A percentile compares a stretch with the other conserved stretches of the same genome.
Conservation (phyloP, 2,888 invertebrate genomes). For the Ernsta delagoae region DNA sequence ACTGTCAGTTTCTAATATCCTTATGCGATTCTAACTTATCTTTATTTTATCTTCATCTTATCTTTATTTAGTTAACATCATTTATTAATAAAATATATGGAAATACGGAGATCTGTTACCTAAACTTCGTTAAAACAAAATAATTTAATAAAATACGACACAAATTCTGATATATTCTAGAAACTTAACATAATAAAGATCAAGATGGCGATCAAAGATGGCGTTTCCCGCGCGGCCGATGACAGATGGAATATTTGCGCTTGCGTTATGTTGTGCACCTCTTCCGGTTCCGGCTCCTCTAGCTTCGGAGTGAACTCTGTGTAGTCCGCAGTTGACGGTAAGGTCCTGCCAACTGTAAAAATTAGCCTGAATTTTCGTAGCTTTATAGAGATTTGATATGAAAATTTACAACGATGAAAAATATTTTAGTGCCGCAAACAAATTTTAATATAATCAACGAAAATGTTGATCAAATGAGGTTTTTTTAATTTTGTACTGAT, state of each 20-base stretch:
- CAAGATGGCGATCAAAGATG: conserved; percentile 51
- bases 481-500: no score
- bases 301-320: conserved; percentile 70
- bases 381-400: background rate
- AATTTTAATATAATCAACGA: background rate
- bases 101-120: conserved; percentile 12
- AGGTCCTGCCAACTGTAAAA: conserved; percentile 59
- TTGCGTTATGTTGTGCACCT: conserved; percentile 64
- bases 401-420: background rate
- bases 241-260: conserved; percentile 58
- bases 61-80: no score
- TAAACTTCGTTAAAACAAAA: background rate
- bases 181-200: conserved; percentile 36
- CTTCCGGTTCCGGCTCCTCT: conserved; percentile 62
- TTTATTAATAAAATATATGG: no score
- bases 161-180: background rate
- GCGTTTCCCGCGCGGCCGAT: conserved; percentile 50
- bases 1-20: no score
- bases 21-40: no score
- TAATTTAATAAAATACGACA: background rate
- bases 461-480: no score
- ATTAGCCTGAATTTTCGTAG: conserved; percentile 7
- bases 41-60: no score
- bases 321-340: conserved; percentile 64
- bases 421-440: no score